These are phyloP conservation scores for Coranthus polyacanthus DNA, from an alignment of 2,797 vertebrate genomes.

Conservation along the genomic window DNA sequence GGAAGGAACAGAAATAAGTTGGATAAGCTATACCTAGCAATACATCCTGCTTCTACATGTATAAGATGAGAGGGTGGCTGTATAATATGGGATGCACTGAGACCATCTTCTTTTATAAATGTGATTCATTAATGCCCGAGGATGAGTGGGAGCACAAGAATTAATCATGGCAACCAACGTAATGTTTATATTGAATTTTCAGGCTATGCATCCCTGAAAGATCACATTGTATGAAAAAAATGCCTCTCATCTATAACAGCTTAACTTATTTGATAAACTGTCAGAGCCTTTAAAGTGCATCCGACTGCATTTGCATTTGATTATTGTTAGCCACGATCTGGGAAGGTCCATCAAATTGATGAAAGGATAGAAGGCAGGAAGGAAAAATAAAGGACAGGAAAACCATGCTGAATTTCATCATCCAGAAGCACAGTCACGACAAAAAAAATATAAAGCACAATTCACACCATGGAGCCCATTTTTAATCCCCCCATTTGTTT, in stretches of 20 bases:
- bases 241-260: constrained; percentile 41
- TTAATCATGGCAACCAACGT: constrained; percentile 27
- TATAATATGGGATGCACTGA: constrained; percentile 40
- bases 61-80: constrained; percentile 36
- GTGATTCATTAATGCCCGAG: constrained; percentile 29
- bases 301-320: constrained; percentile 33
- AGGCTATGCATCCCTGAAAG: constrained; percentile 36
- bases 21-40: constrained; percentile 67
- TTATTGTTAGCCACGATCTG: constrained; percentile 44
- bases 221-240: not conserved
- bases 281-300: constrained; percentile 43
- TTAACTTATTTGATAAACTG: constrained; percentile 33
- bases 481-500: constrained; percentile 20
- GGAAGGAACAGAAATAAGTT: constrained; percentile 58
- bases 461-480: constrained; percentile 28
- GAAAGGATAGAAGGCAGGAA: constrained; percentile 35
- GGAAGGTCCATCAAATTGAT: constrained; percentile 45
- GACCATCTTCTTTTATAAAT: constrained; percentile 36
- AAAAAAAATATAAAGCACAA: constrained; percentile 9
- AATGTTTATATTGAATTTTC: constrained; percentile 34
- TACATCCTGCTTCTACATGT: constrained; percentile 58
- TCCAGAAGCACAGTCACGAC: too few species aligned
- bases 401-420: too few species aligned
- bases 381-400: constrained; percentile 14
- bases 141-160: constrained; percentile 37